Evolutionary conservation across 2,113 vertebrate genomes (phyloP), one percentile per base, ranked within the genome.

Genomic region (Pseudorasbora parva): DNA sequence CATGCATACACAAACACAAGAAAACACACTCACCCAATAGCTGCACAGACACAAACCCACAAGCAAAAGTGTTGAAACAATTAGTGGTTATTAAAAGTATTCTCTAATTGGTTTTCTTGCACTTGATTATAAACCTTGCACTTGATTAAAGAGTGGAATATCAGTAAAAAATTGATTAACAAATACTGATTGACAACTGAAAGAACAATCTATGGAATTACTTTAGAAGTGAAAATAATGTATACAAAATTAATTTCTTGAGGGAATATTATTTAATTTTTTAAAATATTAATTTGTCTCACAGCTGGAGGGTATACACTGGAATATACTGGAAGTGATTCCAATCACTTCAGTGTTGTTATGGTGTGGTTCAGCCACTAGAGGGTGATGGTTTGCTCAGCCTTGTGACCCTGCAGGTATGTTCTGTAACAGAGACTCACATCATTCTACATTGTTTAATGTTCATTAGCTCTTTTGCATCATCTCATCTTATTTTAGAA

Each of bases 361-460:
- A 21, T 54, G 17, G 43, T 30, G 43, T 7, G 2, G 60, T 21
- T 41, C 4, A 71, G 73, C 80, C 80, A 82, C 80, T 62, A 82
- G 85, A 23, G 74, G 85, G 85, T 41, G 41, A 75, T 78, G 59
- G 11, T 19, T 45, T 5, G 49, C 43, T 54, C 71, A 62, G 47
- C 60, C 43, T 47, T 43, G 23, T 66, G 41, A 11, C 9, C 37
- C 60, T 64, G 1, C 30, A 30, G 30, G 60, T 11, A 71, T 41
- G 9, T 71, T 71, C 19, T 71, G 37, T 71, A 71, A 43, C 60
- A 64, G 60, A 17, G 14, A 64, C 27, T 33, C 25, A 17, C 14
- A 8, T 25, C 12, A 30, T 15, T 21, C 51, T 54, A 19, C 51
- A 54, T 54, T 5, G 1, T 51, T 54, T 54, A 54, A 19, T 54